Evolutionary conservation across 2,797 vertebrate genomes (phyloP).

Genomic region (Xenentodon cancila): DNA sequence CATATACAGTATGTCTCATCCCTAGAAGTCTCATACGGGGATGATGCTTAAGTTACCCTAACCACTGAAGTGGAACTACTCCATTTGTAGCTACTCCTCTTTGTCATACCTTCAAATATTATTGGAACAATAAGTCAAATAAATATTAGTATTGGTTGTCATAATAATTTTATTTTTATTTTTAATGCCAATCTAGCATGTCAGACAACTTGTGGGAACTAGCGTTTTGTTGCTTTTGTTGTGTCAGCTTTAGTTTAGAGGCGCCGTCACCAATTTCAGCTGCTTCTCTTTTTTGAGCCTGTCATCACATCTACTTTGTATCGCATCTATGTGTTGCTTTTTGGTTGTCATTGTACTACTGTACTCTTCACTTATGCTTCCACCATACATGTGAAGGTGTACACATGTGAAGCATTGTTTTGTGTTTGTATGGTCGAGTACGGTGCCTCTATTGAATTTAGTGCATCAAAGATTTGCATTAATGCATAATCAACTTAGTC

Average conservation of each 20-base stretch:
- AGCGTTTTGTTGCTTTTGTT: conserved; percentile 77
- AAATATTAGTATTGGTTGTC: conserved; percentile 48
- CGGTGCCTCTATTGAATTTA: conserved; percentile 71
- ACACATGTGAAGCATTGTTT: conserved; percentile 78
- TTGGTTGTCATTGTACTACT: conserved; percentile 92
- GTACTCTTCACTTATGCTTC: conserved; percentile 84
- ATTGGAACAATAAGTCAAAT: conserved; percentile 48
- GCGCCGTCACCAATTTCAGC: conserved; percentile 92
- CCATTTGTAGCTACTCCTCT: conserved; percentile 53
- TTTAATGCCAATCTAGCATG: conserved; percentile 47
- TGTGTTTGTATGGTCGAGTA: conserved; percentile 72
- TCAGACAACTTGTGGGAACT: conserved; percentile 66
- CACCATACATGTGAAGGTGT: conserved; percentile 80
- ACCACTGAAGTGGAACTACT: conserved; percentile 62
- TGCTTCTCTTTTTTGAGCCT: conserved; percentile 92
- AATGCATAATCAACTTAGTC: conserved; percentile 64
- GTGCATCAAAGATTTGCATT: conserved; percentile 62
- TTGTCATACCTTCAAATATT: conserved; percentile 59
- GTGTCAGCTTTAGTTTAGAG: conserved; percentile 83
- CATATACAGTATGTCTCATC: conserved; percentile 62
- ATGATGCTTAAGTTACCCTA: conserved; percentile 67
- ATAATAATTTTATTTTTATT: conserved; percentile 51
- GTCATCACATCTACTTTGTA: conserved; percentile 94
- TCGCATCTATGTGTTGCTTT: conserved; percentile 91
- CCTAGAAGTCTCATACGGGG: conserved; percentile 62